Conservation (phyloP, 2,113 vertebrate genomes). For the Prietella phreatophila region DNA sequence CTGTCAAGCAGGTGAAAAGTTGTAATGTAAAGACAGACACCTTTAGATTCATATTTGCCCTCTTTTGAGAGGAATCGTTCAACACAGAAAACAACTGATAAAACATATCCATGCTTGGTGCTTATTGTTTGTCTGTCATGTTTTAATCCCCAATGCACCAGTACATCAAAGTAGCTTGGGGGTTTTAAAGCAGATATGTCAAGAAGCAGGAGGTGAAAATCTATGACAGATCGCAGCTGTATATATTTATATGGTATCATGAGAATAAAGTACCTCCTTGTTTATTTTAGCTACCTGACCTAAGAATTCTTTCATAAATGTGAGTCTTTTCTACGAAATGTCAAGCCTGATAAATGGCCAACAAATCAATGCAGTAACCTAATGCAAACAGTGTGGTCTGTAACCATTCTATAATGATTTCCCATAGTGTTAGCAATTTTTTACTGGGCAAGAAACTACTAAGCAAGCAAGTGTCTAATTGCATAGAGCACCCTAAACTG, state of each 20-base stretch:
- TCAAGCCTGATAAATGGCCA: not conserved
- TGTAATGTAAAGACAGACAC: slow-evolving; percentile 41
- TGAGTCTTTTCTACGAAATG: not conserved
- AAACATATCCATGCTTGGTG: slow-evolving; percentile 27
- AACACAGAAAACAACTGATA: slow-evolving; percentile 39
- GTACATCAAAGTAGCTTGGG: not conserved
- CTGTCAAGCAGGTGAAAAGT: slow-evolving; percentile 35
- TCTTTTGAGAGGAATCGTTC: slow-evolving; percentile 20
- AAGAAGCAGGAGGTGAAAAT: not conserved
- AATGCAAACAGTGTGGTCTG: not conserved
- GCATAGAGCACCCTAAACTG: not conserved
- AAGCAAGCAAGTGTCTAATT: not conserved
- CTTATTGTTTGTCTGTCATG: slow-evolving; percentile 35
- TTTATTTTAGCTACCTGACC: not conserved
- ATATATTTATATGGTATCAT: not conserved
- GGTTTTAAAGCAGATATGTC: not conserved
- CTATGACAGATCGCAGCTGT: not conserved
- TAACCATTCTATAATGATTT: not conserved
- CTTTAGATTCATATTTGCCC: slow-evolving; percentile 29
- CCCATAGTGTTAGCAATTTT: not conserved
- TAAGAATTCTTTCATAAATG: not conserved
- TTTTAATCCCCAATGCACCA: slow-evolving; percentile 27
- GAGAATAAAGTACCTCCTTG: not conserved
- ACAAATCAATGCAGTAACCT: not conserved
- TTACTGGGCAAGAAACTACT: not conserved